Evolutionary conservation across 2,113 vertebrate genomes (phyloP).

Genomic region (Colossoma macropomum): DNA sequence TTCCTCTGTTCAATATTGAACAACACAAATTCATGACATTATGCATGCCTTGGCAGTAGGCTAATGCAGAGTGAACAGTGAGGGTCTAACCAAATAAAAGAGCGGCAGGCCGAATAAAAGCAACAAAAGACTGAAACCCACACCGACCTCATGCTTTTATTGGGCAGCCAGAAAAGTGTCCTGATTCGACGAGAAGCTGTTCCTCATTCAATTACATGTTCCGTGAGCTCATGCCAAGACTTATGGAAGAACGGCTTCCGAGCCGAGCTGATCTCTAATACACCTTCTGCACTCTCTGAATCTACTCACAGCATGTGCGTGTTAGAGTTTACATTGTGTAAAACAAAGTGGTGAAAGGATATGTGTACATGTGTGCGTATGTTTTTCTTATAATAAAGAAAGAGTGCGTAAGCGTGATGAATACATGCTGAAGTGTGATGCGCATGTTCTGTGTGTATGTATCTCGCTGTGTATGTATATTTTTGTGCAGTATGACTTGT

Average conservation of each 20-base stretch:
- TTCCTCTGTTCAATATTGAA: constrained; percentile 60
- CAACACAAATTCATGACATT: constrained; percentile 73
- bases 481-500: constrained; percentile 38
- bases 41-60: constrained; percentile 63
- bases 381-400: background rate
- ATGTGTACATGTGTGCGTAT: constrained; percentile 11
- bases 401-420: background rate
- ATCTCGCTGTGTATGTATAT: constrained; percentile 38
- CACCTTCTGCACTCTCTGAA: constrained; percentile 7
- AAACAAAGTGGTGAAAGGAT: background rate
- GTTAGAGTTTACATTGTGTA: constrained; percentile 23
- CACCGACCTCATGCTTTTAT: constrained; percentile 63
- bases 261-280: constrained; percentile 29
- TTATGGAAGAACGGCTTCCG: constrained; percentile 65
- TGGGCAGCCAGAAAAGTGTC: constrained; percentile 72
- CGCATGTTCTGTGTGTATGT: constrained; percentile 27
- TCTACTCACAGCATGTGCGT: background rate
- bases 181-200: constrained; percentile 64
- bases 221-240: constrained; percentile 73
- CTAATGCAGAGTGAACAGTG: constrained; percentile 53
- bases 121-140: constrained; percentile 57
- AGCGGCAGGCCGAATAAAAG: constrained; percentile 60
- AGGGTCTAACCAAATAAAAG: constrained; percentile 66
- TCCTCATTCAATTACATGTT: constrained; percentile 78
- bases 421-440: constrained; percentile 9